Base-by-base conservation (phyloP, 2,797 vertebrate genomes). In the Karalla daura region DNA sequence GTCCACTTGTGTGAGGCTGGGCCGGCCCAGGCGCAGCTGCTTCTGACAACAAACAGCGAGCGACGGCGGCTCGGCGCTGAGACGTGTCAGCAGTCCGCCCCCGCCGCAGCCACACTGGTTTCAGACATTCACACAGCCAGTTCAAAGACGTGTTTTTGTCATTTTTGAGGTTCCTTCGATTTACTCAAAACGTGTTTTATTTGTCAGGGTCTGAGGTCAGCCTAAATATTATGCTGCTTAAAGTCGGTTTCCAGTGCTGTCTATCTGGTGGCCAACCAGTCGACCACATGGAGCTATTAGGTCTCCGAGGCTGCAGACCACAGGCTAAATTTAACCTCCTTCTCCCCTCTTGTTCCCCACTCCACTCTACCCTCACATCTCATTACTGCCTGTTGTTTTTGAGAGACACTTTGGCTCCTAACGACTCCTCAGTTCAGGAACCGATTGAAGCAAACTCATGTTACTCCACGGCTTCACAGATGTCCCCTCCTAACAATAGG, bases 291-390 rank as follows among this genome's bases (percentile, higher is more conserved):
- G 71, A 83, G 71, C 83, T 85, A 84, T 85, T 88, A 86, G 81
- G 39, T 70, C 82, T 86, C 63, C 63, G 68, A 53, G 76, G 81
- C 71, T 63, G 67, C 71, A 76, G 61, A 84, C 80, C 86, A 41
- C 78, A 81, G 63, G 61, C 90, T 92, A 90, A 86, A 89, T 90
- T 84, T 90, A 90, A 77, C 73, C 68, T 77, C 58, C 56, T 70
- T 64, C 73, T 74, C 71, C 66, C 71, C 61, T 56, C 68, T 54
- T 53, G 43, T 74, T 73, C 74, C 74, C 79, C 71, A 69, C 52
- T 81, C 63, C 25, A 18, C 75, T 74, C 68, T 53, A 77, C 64
- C 52, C 64, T 81, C 36, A 35, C 69, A 84, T 90, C 83, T 88
- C 81, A 78, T 89, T 83, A 82, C 53, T 76, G 66, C 33, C 64